Percentiles rank a stretch among this genome's conserved stretches.
phyloP scores from a whole-genome alignment of 2,888 invertebrate genomes.

The Nomada lathburiana region DNA sequence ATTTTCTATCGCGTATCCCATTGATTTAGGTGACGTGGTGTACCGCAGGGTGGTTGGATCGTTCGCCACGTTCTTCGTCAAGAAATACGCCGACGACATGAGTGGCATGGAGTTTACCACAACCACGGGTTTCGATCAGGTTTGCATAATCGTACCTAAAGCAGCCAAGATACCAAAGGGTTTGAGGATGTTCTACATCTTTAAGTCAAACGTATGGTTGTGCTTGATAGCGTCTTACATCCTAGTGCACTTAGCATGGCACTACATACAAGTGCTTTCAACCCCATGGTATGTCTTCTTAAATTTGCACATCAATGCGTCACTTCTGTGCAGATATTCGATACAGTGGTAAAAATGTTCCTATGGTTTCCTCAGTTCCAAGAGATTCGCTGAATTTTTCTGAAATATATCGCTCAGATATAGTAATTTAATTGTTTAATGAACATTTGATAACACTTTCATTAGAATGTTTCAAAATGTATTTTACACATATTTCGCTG shows the following conservation, averaged over 20 bases:
- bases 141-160: constrained; percentile 66
- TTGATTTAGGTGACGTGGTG: constrained; percentile 76
- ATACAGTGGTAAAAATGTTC: too few relatives aligned
- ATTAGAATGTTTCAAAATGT: too few relatives aligned
- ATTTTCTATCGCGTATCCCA: background rate
- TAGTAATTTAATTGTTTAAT: too few relatives aligned
- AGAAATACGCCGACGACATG: constrained; percentile 72
- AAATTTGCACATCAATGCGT: background rate
- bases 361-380: constrained; percentile 6
- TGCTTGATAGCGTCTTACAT: constrained; percentile 38
- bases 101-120: constrained; percentile 50
- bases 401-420: too few relatives aligned
- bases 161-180: constrained; percentile 62
- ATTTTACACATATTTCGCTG: too few relatives aligned
- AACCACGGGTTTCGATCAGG: constrained; percentile 50
- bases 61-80: constrained; percentile 83
- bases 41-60: constrained; percentile 80
- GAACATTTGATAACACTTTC: too few relatives aligned
- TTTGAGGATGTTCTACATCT: constrained; percentile 61
- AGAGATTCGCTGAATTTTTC: background rate
- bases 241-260: constrained; percentile 43
- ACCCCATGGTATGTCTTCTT: constrained; percentile 27
- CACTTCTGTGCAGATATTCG: too few relatives aligned
- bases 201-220: constrained; percentile 55
- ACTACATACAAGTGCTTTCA: constrained; percentile 29